These are phyloP conservation scores for Acipenser oxyrinchus DNA, from an alignment of 2,797 vertebrate species.

Conservation along the genomic window DNA sequence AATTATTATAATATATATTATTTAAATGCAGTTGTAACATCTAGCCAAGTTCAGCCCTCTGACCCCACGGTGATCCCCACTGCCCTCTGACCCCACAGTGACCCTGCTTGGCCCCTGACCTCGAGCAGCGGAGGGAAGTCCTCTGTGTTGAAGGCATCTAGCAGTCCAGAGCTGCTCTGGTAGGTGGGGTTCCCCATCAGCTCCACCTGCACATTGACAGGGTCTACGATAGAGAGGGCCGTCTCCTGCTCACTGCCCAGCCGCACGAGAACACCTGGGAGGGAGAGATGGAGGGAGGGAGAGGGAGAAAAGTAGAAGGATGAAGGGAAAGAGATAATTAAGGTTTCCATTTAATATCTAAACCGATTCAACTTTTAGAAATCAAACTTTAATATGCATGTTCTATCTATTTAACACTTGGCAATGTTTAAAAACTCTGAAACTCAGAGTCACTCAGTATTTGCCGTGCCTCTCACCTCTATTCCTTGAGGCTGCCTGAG, in stretches of 20 bases:
- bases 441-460: background rate
- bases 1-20: no score
- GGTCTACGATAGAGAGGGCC: constrained; percentile 90
- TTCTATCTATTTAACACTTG: no score
- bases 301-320: no score
- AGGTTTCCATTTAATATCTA: no score
- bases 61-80: background rate
- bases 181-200: constrained; percentile 87
- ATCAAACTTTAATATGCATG: no score
- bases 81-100: background rate
- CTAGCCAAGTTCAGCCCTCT: no score
- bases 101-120: constrained; percentile 51
- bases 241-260: constrained; percentile 90
- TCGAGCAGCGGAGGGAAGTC: constrained; percentile 91
- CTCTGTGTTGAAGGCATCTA: constrained; percentile 92
- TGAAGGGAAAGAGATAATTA: no score
- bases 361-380: no score
- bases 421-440: no score
- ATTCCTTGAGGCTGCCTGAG: constrained; percentile 88
- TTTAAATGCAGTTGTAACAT: no score
- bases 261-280: constrained; percentile 88
- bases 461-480: constrained; percentile 63
- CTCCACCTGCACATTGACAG: constrained; percentile 88
- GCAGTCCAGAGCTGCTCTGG: constrained; percentile 79
- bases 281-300: background rate